Evolutionary conservation across 2,888 invertebrate genomes (phyloP).

Genomic region (Elegia similella): DNA sequence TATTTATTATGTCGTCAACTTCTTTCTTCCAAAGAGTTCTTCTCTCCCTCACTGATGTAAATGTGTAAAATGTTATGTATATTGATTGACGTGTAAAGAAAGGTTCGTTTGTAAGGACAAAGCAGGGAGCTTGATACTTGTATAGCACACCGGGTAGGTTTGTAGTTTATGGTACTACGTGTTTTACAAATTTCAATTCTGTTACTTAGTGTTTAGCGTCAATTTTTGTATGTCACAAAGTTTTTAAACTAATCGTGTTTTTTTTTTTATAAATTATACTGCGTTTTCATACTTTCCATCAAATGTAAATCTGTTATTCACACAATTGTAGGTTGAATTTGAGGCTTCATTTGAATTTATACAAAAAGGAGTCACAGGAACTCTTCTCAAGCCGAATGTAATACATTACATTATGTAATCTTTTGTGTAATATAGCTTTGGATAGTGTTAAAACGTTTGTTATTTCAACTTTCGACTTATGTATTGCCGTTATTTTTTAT

Average conservation of each 20-base stretch:
- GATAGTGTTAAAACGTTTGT: too few relatives aligned
- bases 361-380: too few relatives aligned
- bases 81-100: neutral
- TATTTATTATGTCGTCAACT: too few relatives aligned
- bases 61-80: slow-evolving; percentile 1
- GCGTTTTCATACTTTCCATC: neutral
- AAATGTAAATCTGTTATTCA: neutral
- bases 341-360: neutral
- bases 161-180: slow-evolving; percentile 2
- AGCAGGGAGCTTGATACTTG: slow-evolving; percentile 29
- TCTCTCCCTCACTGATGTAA: slow-evolving; percentile 3
- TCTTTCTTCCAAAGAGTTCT: slow-evolving; percentile 8
- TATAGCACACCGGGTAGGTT: slow-evolving; percentile 11
- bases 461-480: too few relatives aligned
- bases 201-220: slow-evolving; percentile 8
- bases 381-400: too few relatives aligned
- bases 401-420: too few relatives aligned
- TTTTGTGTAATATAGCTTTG: too few relatives aligned
- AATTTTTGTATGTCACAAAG: slow-evolving; percentile 7
- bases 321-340: neutral
- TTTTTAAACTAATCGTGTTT: neutral
- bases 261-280: neutral
- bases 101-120: slow-evolving; percentile 27
- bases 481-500: neutral
- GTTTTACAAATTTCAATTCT: slow-evolving; percentile 12